phyloP scores from a whole-genome alignment of 2,888 invertebrate species.

The Hydraecia micacea region DNA sequence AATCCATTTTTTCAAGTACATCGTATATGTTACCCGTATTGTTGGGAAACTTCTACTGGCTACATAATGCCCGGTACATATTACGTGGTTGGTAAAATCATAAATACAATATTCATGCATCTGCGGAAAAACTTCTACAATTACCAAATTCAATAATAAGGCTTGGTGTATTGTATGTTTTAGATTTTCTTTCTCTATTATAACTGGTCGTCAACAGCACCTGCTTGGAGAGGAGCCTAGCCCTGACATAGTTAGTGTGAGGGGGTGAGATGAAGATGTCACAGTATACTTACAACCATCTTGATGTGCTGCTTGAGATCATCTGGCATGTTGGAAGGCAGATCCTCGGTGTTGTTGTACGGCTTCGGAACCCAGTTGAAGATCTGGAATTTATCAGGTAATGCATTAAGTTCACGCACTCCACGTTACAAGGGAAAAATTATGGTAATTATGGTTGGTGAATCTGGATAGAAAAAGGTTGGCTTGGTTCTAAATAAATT shows the following conservation, averaged over 20 bases:
- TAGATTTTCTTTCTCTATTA: background rate
- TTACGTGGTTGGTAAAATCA: background rate
- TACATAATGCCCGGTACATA: background rate
- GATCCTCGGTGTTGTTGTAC: conserved; percentile 93
- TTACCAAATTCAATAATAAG: background rate
- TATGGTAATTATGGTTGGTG: background rate
- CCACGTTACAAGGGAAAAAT: background rate
- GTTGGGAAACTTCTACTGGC: background rate
- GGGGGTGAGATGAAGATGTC: background rate
- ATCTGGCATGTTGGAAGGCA: conserved; percentile 94
- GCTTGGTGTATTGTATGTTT: background rate
- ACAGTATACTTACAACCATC: conserved; percentile 78
- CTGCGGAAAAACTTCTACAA: background rate
- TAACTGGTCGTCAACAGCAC: background rate
- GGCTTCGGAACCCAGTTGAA: conserved; percentile 96
- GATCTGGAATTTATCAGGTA: conserved; percentile 91
- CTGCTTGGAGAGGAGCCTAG: background rate
- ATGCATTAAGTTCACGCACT: background rate
- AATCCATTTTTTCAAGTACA: background rate
- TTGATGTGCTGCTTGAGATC: conserved; percentile 94
- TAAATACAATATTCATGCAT: background rate
- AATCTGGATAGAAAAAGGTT: no score
- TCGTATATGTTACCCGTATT: background rate
- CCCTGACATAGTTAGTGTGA: no score
- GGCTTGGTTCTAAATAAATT: no score